Base-by-base conservation (phyloP, 2,888 invertebrate species). In the Drosophila kambysellisi region DNA sequence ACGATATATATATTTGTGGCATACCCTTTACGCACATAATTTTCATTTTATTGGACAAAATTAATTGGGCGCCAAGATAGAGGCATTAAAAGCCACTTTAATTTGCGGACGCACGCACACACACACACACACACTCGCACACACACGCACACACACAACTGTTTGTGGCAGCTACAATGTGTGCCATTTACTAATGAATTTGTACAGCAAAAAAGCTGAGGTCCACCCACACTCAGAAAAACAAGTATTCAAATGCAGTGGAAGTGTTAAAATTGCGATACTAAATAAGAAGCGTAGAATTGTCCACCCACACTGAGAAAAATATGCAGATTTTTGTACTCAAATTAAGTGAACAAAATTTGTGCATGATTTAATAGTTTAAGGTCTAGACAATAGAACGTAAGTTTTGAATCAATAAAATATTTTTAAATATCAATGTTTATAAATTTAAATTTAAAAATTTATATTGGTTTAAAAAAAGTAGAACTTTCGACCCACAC, bases 61-160 rank as follows among this genome's bases (percentile, higher is more conserved):
- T 88, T 86, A 87, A 88, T 87, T 87, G 87, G 82, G 87, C 84
- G 87, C 87, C 87, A 81, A 82, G 86, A 88, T 87, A 84, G 87
- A 87, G 79, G 82, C 89, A 87, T 88, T 88, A 87, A 87, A 84
- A 81, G 81, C 78, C 83, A 83, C 83, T 86, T 88, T 70, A 78
- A 68, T 68, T 74, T 74, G 41, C 70, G 73, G 30, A 60, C 69
- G 58, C 83, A 88, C 83, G 76, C 83, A 82, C 72, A 62, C 70
- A 78, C 60, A 48, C 65, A 51, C n/a, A n/a, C n/a, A n/a, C n/a
- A n/a, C n/a, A n/a, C n/a, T n/a, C n/a, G n/a, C n/a, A n/a, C 30
- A 66, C 54, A 65, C 46, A 70, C 39, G 3, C 8, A 69, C 65
- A 54, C 70, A 53, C 58, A 43, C 32, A 43, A 17, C 39, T 56